Conservation (phyloP, 2,797 vertebrate genomes). For the Eurystomus glaucurus region DNA sequence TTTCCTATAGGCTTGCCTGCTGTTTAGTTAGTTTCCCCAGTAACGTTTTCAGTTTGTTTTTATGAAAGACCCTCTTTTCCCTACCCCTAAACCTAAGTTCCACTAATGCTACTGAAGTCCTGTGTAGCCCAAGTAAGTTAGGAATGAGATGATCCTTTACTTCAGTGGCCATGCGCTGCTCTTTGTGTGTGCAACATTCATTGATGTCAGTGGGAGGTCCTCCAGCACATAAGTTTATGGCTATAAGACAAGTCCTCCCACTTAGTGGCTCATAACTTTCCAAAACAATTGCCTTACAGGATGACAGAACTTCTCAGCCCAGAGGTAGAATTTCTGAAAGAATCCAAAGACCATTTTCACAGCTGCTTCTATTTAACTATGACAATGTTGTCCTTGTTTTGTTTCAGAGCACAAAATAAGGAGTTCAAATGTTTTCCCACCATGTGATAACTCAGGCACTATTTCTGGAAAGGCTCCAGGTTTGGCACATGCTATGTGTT, state of each 20-base stretch:
- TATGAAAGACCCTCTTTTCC: neutral
- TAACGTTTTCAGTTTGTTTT: neutral
- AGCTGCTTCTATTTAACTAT: conserved; percentile 4
- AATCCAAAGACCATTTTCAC: neutral
- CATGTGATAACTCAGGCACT: neutral
- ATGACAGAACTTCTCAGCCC: neutral
- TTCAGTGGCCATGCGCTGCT: neutral
- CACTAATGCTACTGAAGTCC: neutral
- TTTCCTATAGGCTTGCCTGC: neutral
- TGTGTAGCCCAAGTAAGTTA: neutral
- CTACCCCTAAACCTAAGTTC: neutral
- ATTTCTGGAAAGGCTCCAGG: neutral
- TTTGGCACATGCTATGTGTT: neutral
- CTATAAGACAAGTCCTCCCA: neutral
- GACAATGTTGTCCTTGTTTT: neutral
- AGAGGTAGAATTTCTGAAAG: conserved; percentile 3
- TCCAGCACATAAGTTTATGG: neutral
- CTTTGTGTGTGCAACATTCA: neutral
- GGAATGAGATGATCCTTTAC: neutral
- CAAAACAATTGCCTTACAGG: conserved; percentile 5
- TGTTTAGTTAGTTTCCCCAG: neutral
- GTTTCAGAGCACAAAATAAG: neutral
- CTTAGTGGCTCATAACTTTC: neutral
- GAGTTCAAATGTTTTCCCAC: neutral
- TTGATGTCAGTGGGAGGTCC: neutral